These are phyloP conservation scores for Clistopyga incitator DNA, from an alignment of 2,888 invertebrate genomes.

Conservation along the genomic window DNA sequence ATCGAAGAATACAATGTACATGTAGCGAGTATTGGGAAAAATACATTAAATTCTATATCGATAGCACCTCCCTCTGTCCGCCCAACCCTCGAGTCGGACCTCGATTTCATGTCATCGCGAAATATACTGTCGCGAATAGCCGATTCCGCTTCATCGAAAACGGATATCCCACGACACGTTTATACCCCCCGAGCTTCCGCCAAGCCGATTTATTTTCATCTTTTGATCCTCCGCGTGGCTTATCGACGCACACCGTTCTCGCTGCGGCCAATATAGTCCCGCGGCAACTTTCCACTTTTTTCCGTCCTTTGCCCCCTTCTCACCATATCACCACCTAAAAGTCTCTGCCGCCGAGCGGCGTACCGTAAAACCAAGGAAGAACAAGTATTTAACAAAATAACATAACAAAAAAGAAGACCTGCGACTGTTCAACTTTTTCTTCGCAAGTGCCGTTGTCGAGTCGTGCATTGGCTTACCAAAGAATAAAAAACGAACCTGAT, in stretches of 20 bases:
- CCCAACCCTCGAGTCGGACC: background rate
- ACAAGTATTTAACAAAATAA: constrained; percentile 11
- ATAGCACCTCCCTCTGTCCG: background rate
- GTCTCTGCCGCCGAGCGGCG: background rate
- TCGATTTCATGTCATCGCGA: background rate
- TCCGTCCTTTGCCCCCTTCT: background rate
- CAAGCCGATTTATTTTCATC: constrained; percentile 38
- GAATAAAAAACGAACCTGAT: background rate
- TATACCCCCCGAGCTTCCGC: background rate
- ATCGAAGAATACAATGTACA: background rate
- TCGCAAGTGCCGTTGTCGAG: background rate
- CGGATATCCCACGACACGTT: background rate
- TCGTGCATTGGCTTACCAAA: background rate
- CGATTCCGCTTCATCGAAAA: constrained; percentile 31
- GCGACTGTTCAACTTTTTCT: background rate
- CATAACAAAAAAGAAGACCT: background rate
- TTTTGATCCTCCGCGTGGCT: constrained; percentile 14
- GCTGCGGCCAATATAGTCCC: background rate
- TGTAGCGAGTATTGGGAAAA: background rate
- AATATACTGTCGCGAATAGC: constrained; percentile 16
- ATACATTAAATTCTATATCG: background rate
- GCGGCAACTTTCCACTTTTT: background rate
- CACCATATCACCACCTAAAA: constrained; percentile 5
- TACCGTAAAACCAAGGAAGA: background rate
- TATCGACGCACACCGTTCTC: constrained; percentile 15